A percentile compares a stretch with the other conserved stretches of the same genome.
phyloP scores from a whole-genome alignment of 2,113 vertebrate species.

The Psettodes erumei region DNA sequence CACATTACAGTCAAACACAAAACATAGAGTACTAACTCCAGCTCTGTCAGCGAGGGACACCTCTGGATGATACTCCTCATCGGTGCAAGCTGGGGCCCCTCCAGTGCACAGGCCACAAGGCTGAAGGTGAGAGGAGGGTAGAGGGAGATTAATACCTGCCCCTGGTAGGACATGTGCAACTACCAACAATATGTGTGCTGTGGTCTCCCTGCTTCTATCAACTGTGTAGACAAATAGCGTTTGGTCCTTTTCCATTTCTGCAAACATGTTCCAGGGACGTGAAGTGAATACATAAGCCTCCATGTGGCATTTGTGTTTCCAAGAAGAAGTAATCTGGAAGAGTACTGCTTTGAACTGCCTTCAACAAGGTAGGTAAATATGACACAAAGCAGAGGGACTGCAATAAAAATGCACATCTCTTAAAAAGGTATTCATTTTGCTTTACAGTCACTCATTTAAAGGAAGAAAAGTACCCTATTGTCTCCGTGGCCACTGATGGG shows the following conservation, averaged over 20 bases:
- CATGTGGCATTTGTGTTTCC: background rate
- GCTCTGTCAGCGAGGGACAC: slow-evolving; percentile 77
- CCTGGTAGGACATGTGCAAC: background rate
- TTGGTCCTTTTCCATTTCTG: background rate
- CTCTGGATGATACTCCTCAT: slow-evolving; percentile 58
- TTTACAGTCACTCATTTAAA: background rate
- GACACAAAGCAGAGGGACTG: background rate
- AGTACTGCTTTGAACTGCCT: background rate
- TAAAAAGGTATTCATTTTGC: background rate
- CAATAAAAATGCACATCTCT: background rate
- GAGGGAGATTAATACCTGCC: background rate
- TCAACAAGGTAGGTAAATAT: too few species aligned
- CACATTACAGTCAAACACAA: background rate
- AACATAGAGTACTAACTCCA: slow-evolving; percentile 82
- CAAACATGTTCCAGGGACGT: background rate
- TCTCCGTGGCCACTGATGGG: slow-evolving; percentile 25
- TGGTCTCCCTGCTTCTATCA: background rate
- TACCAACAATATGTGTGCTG: background rate
- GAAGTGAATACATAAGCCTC: background rate
- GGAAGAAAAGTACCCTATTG: slow-evolving; percentile 50
- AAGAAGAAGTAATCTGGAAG: too few species aligned
- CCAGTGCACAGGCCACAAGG: slow-evolving; percentile 70
- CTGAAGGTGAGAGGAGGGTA: slow-evolving; percentile 69
- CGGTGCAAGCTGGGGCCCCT: slow-evolving; percentile 47
- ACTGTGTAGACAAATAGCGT: background rate